Evolutionary conservation across 2,797 vertebrate species (phyloP), one percentile per base, ranked within the genome.

Genomic region (Australoheros facetus): DNA sequence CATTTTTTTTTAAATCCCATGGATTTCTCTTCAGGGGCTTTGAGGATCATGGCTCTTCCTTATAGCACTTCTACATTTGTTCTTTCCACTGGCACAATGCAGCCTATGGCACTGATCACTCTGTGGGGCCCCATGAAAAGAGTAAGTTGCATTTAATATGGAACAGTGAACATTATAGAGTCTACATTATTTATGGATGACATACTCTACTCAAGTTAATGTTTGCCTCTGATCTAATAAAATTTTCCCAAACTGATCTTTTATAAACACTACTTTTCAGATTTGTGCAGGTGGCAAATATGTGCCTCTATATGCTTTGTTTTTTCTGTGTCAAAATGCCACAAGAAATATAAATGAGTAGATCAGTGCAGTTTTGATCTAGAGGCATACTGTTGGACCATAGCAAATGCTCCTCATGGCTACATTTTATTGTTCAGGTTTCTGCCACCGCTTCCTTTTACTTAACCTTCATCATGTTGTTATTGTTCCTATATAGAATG

Each of bases 391-490:
- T 69, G 42, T 30, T 51, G 26, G 26, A 13, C 32, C 11, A 7
- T 6, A 48, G 9, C 23, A 69, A 69, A 48, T 66, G 28, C 62
- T 66, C 42, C 23, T 69, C 62, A 30, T 51, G 7, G 57, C 26
- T 57, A 16, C 37, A 1, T 73, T 74, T 73, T 32, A 34, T 51
- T 72, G 56, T 56, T 58, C 54, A 66, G 10, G 16, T 72, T 60
- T 77, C 19, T 48, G 39, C 26, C 23, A 66, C 23, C 6, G 39
- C 39, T 66, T 2, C 1, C 16, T 21, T 83, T 66, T 70, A 71
- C 12, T 83, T 79, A 81, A 57, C 59, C 57, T 75, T 83, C 69
- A 86, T 64, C 81, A 54, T 66, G 79, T 37, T 76, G 34, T 60
- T 83, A 60, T 73, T 73, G 69, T 62, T 73, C 80, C 70, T 77